Evolutionary conservation across 2,888 invertebrate genomes (phyloP), one percentile per base, ranked within the genome.

Genomic region (Caenorhabditis angaria): DNA sequence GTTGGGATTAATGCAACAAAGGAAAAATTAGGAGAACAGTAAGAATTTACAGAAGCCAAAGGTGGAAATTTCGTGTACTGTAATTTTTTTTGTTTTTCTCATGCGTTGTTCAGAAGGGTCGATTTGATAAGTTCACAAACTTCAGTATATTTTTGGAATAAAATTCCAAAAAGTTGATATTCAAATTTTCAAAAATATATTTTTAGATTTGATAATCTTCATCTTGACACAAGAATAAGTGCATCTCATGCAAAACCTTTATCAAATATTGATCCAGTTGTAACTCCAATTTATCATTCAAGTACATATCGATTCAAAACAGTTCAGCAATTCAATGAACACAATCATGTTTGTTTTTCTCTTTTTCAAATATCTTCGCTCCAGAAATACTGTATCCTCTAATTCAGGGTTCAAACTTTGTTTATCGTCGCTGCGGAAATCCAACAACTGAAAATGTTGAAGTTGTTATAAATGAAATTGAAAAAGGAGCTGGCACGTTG

Each of bases 371-470:
- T 18, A 24, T 14, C 25, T 25, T 6, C 10, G 24, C 53, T 18
- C 14, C 20, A 2, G 25, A 62, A 18, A 56, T n/a, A n/a, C n/a
- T n/a, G n/a, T n/a, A 56, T 14, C 58, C 14, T 27, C 18, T n/a
- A 24, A 25, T 65, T 51, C 48, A 80, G 70, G 82, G 78, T 2
- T 60, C 69, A 8, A 78, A 77, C 56, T 73, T 62, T 51, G 74
- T 77, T 20, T 81, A 82, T 24, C 70, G 67, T 25, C 58, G 81
- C n/a, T 78, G 76, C 57, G 76, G 77, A 60, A 82, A 82, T 50
- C 82, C 82, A 28, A 82, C 82, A 18, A 75, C 76, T 4, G 79
- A 78, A 53, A 76, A 75, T 20, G 70, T 79, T 53, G 82, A 82
- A 60, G 76, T 77, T 10, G 67, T 74, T 8, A 68, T 82, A 25